phyloP scores from a whole-genome alignment of 1,140 invertebrate genomes.

The Aphelinus atriplicis region DNA sequence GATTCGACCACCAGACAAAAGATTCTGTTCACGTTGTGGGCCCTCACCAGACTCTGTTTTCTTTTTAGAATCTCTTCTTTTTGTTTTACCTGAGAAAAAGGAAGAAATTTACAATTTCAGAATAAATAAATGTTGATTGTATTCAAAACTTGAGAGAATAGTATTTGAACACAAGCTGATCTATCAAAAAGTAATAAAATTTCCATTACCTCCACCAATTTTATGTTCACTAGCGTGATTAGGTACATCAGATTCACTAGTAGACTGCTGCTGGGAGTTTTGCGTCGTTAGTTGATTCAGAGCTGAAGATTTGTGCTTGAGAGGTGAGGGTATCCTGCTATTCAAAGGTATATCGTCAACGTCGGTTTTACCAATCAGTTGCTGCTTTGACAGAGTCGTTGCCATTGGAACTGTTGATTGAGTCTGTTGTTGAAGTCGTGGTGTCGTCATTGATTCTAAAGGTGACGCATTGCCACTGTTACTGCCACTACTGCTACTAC shows the following conservation, averaged over 20 bases:
- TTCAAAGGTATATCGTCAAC: constrained; percentile 64
- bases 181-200: too few relatives aligned
- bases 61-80: constrained; percentile 68
- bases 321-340: constrained; percentile 64
- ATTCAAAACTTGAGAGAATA: not conserved
- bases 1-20: constrained; percentile 63
- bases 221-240: constrained; percentile 65
- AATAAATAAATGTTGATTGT: not conserved
- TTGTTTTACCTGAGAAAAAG: constrained; percentile 60
- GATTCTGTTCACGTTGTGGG: constrained; percentile 62
- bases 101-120: not conserved
- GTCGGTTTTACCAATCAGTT: constrained; percentile 57
- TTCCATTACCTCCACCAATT: constrained; percentile 62
- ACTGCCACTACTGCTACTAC: not conserved
- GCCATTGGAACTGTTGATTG: constrained; percentile 36
- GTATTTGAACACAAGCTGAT: not conserved
- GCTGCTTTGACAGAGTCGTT: constrained; percentile 45
- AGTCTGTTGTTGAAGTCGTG: constrained; percentile 9
- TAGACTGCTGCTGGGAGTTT: constrained; percentile 54
- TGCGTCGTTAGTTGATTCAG: constrained; percentile 53
- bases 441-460: not conserved
- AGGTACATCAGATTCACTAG: constrained; percentile 55
- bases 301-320: constrained; percentile 59
- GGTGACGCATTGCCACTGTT: constrained; percentile 12
- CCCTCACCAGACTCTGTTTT: constrained; percentile 65